Conservation (phyloP, 2,888 invertebrate species). For the Synergus itoensis region DNA sequence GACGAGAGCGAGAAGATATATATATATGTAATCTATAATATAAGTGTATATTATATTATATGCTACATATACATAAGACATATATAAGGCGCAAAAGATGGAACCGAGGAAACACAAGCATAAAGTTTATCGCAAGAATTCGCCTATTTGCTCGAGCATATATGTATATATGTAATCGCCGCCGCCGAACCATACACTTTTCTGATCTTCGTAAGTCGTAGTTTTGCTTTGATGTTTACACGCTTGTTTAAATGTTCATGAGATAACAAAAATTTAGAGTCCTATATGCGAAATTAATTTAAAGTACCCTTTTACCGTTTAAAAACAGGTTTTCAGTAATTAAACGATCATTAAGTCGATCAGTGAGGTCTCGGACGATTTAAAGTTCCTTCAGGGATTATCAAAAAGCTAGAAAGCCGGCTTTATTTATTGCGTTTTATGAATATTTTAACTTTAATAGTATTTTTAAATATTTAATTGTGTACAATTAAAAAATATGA, state of each 20-base stretch:
- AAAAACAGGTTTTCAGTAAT: slow-evolving; percentile 30
- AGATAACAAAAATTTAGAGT: slow-evolving; percentile 1
- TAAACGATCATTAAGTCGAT: background rate
- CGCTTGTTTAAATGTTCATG: slow-evolving; percentile 5
- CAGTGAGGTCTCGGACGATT: background rate
- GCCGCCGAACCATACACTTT: background rate
- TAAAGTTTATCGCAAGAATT: slow-evolving; percentile 20
- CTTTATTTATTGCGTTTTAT: background rate
- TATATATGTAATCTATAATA: background rate
- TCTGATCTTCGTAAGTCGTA: background rate
- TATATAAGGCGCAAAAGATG: slow-evolving; percentile 3
- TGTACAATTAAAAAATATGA: too few species aligned
- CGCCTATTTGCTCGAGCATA: slow-evolving; percentile 33
- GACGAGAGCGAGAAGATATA: background rate
- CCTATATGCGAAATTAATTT: slow-evolving; percentile 8
- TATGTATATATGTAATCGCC: background rate
- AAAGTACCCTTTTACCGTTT: background rate
- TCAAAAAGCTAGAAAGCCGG: background rate
- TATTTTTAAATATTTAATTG: background rate
- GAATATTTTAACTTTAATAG: background rate
- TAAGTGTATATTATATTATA: background rate
- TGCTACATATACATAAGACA: background rate
- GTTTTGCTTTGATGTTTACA: slow-evolving; percentile 24
- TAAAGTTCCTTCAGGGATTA: background rate
- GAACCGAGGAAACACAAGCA: background rate